These are phyloP conservation scores for Elaeidobius kamerunicus DNA, from an alignment of 2,888 invertebrate species.

Conservation along the genomic window DNA sequence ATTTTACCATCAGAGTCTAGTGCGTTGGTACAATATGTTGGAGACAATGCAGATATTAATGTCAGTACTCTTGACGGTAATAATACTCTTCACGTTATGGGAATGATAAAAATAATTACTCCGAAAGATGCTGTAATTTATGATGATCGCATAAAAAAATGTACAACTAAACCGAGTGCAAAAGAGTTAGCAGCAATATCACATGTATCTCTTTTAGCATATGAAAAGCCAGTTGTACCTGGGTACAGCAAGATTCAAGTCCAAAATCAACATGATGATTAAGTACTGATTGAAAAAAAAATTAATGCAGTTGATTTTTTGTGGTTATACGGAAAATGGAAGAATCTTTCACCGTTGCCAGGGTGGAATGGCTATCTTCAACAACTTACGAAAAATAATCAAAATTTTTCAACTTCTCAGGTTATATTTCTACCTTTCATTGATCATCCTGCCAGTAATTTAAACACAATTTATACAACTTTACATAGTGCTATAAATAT, in stretches of 20 bases:
- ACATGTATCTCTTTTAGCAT: conserved; percentile 32
- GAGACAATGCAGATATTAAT: conserved; percentile 36
- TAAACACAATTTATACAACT: conserved; percentile 38
- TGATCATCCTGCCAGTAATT: conserved; percentile 30
- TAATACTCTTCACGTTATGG: conserved; percentile 33
- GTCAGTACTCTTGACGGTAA: conserved; percentile 30
- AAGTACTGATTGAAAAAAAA: conserved; percentile 11
- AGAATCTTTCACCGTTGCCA: conserved; percentile 8
- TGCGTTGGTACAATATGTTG: conserved; percentile 40
- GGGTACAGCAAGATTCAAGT: conserved; percentile 33
- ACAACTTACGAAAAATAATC: conserved; percentile 10
- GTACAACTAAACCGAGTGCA: conserved; percentile 37
- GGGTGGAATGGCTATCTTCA: conserved; percentile 16
- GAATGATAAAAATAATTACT: conserved; percentile 24
- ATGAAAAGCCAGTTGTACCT: conserved; percentile 32
- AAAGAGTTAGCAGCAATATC: conserved; percentile 33
- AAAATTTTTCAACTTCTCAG: conserved; percentile 15
- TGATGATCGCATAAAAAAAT: conserved; percentile 39
- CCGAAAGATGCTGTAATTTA: conserved; percentile 33
- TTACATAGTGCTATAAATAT: conserved; percentile 25
- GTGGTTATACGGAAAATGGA: conserved; percentile 22
- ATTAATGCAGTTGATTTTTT: conserved; percentile 15
- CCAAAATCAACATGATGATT: conserved; percentile 28
- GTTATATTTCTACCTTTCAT: conserved; percentile 16
- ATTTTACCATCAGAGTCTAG: conserved; percentile 41